Evolutionary conservation across 2,113 vertebrate species (phyloP), one percentile per base, ranked within the genome.

Genomic region (Garra rufa): DNA sequence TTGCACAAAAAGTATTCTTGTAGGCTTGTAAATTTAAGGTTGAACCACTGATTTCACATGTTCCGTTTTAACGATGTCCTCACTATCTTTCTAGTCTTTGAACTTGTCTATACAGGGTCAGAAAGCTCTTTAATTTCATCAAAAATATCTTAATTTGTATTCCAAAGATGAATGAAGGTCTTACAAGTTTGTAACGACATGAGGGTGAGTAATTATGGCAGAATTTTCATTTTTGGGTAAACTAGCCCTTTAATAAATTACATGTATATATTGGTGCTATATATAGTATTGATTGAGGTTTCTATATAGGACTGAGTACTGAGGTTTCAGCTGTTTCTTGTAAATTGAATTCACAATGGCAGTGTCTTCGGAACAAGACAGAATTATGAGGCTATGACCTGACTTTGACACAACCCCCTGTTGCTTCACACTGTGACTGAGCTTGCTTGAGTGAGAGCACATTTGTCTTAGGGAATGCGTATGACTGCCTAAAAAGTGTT

Each of bases 341-440:
- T 80, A 67, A 48, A 80, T 21, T 46, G 5, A 43, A 67, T 82
- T 43, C 71, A 85, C 6, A 46, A 9, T 82, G 15, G 50, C 10
- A 75, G 10, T 67, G 70, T 9, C 14, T 81, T 85, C 48, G 71
- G 28, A 73, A 50, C 34, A 9, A 14, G n/a, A 63, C 61, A 67
- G 69, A 74, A 44, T 77, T 81, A 85, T 81, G 43, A 30, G 65
- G 26, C 24, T 69, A 59, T 70, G 80, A 67, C 52, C 50, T 65
- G 63, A 87, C 75, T 65, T 52, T 50, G 26, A 67, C 30, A 63
- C 48, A 50, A 65, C 30, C 48, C 41, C 73, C 80, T 21, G 41
- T 61, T 74, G 46, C 48, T 81, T 86, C 30, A 52, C 57, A 52
- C 21, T 44, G 76, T 46, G 14, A 81, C 78, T 48, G 38, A 48